phyloP scores from a whole-genome alignment of 2,888 invertebrate genomes.

The Ischnura elegans region DNA sequence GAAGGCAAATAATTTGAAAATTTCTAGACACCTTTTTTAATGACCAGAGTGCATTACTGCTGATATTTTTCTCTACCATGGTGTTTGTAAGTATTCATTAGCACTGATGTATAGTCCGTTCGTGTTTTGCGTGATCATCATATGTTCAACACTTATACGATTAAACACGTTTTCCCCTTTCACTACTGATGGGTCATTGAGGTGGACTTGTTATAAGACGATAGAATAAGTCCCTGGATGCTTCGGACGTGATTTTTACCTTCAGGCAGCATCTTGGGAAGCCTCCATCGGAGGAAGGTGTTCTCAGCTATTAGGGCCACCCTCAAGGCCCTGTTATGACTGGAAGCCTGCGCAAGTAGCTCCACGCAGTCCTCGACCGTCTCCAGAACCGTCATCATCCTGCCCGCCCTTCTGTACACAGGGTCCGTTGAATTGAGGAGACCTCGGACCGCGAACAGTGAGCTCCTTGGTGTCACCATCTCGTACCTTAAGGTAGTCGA shows the following conservation, averaged over 20 bases:
- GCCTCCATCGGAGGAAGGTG: slow-evolving; percentile 23
- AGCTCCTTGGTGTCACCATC: slow-evolving; percentile 47
- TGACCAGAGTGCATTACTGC: too few relatives aligned
- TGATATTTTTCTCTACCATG: too few relatives aligned
- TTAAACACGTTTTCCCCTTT: too few relatives aligned
- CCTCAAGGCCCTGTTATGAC: not conserved
- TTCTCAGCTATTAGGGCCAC: not conserved
- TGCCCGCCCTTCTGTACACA: not conserved
- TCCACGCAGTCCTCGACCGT: not conserved
- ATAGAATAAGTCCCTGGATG: too few relatives aligned
- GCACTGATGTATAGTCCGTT: too few relatives aligned
- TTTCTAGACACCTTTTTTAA: too few relatives aligned
- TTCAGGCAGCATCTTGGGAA: not conserved
- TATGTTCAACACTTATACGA: too few relatives aligned
- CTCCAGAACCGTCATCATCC: not conserved
- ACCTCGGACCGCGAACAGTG: slow-evolving; percentile 22
- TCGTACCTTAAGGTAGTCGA: not conserved
- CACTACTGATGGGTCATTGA: too few relatives aligned
- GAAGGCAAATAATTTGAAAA: too few relatives aligned
- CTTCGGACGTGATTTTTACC: not conserved
- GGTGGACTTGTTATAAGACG: too few relatives aligned
- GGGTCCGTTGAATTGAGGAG: slow-evolving; percentile 45
- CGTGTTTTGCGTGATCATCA: too few relatives aligned
- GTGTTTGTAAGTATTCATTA: too few relatives aligned
- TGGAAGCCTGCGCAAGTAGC: not conserved